Evolutionary conservation across 2,888 invertebrate genomes (phyloP), one percentile per base, ranked within the genome.

Genomic region (Automeris io): DNA sequence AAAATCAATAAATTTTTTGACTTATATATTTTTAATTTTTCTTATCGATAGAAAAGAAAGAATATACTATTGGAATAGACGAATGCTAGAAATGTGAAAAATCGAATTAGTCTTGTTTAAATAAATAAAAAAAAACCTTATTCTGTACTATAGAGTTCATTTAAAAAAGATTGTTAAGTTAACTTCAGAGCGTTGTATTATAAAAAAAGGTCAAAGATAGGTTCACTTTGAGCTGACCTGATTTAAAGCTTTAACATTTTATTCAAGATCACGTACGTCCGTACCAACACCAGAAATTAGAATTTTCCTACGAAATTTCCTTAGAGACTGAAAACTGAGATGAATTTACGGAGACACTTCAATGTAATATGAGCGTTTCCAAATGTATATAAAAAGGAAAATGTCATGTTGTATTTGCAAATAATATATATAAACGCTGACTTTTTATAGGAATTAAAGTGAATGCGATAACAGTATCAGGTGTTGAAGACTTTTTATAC

Each of bases 281-380:
- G 24, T 21, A 32, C 22, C 38, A 45, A 49, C 44, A 42, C 42
- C 45, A 46, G 47, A 46, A 40, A 44, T 47, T 45, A 49, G 47
- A 44, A 52, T 52, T 52, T 54, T 43, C 49, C 48, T 52, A 56
- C 56, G 46, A 41, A 61, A 61, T 64, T 60, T 64, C 61, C 57
- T 58, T 43, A 40, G 56, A 57, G 59, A 61, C 55, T 48, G 46
- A 49, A 43, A 63, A 53, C 48, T 42, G 53, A 54, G 54, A 50
- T 41, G 45, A 53, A 43, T 56, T 58, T 57, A 46, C 46, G 46
- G 47, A 52, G 39, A 47, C 46, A 50, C 49, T 55, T 54, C 42
- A 43, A 44, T 49, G 37, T 37, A 31, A 26, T 26, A 26, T 12
- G 26, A 31, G n/a, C 18, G 21, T 16, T 31, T 22, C 11, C 22